Evolutionary conservation across 2,797 vertebrate genomes (phyloP), one percentile per base, ranked within the genome.

Genomic region (Labroides dimidiatus): DNA sequence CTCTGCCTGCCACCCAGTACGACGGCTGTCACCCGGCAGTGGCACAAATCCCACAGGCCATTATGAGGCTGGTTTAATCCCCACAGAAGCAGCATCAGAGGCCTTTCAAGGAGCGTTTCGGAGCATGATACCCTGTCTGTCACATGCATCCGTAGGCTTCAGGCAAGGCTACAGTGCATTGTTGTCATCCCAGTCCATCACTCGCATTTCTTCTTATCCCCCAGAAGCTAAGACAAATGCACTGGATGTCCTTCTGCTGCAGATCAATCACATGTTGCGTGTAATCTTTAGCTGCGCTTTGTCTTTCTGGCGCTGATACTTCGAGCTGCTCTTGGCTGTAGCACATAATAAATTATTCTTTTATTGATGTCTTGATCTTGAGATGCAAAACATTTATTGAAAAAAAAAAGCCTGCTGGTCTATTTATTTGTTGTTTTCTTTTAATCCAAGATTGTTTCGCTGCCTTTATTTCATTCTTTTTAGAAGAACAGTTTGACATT

Each of bases 61-160:
- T 93, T 91, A 91, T 91, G 82, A 88, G 82, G 85, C 90, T 79
- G 88, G 81, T 90, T 91, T 92, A 91, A 93, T 91, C 87, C 91
- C 83, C 82, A 72, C 84, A 80, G 84, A 84, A 71, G 82, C 82
- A 69, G 89, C 87, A 82, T 53, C 85, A 75, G 76, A 80, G 82
- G 78, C 84, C 82, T 90, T 91, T 91, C 83, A 86, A 81, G 85
- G 24, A 66, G 77, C 83, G 67, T 89, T 91, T 91, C 21, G 19
- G 82, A 86, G 86, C 87, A 87, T 84, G 91, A 91, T 89, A 86
- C 90, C 82, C 80, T 84, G 87, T 79, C 88, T 90, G 89, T 91
- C 88, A 90, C 89, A 87, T 82, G 85, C 74, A 54, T 86, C 84
- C 27, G 24, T 61, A 64, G 78, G 84, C 87, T 84, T 66, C 69